Percentiles rank a stretch among this genome's conserved stretches.
Conservation (phyloP, 2,797 vertebrate species). For the Nyctalus aviator region DNA sequence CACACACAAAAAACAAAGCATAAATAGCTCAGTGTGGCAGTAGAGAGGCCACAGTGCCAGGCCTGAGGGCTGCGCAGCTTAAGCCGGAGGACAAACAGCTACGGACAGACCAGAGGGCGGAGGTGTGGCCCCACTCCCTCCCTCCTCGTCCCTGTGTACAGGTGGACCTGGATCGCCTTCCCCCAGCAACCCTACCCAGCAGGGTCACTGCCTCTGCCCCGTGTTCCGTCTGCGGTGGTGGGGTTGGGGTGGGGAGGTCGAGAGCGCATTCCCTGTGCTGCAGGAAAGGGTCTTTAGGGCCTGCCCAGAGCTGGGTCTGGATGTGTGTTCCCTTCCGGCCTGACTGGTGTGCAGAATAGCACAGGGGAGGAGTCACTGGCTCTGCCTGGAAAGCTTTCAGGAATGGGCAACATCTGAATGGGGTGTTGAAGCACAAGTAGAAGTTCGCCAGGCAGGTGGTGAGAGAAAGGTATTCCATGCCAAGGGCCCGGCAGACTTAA, state of each 20-base stretch:
- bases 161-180: no score
- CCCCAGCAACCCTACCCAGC: background rate
- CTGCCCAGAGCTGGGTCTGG: background rate
- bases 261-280: rapidly evolving
- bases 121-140: background rate
- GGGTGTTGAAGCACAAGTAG: background rate
- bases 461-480: background rate
- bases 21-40: conserved; percentile 37
- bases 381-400: background rate
- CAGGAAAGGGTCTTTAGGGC: background rate
- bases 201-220: background rate
- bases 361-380: rapidly evolving
- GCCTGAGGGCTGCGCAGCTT: background rate
- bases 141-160: background rate
- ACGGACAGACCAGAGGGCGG: background rate
- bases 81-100: background rate
- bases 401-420: background rate
- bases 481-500: background rate
- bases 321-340: no score
- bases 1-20: background rate
- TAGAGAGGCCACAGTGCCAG: background rate
- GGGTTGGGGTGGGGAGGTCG: no score
- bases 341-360: background rate
- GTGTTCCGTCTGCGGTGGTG: background rate
- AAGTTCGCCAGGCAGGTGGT: background rate